Conservation (phyloP, 2,888 invertebrate genomes). For the Trilocha varians region DNA sequence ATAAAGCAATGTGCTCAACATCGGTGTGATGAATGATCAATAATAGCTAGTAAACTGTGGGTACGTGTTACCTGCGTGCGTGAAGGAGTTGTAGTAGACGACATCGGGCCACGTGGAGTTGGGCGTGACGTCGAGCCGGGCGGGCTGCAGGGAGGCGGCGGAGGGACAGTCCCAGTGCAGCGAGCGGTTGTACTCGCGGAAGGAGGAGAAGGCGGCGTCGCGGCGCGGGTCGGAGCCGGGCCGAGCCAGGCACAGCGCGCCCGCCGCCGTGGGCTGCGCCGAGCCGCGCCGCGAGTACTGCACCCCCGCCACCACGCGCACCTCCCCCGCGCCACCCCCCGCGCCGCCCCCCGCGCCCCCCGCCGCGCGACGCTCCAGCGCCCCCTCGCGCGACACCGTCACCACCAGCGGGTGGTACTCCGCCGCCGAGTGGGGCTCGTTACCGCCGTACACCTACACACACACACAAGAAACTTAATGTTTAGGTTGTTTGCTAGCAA, state of each 20-base stretch:
- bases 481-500: no score
- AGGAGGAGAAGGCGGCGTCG: conserved; percentile 84
- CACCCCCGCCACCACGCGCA: conserved; percentile 85
- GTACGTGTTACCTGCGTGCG: conserved; percentile 85
- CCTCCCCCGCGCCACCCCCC: conserved; percentile 50
- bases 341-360: conserved; percentile 89
- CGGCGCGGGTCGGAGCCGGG: conserved; percentile 84
- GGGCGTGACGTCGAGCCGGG: conserved; percentile 84
- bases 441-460: conserved; percentile 81
- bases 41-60: neutral
- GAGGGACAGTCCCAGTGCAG: conserved; percentile 80
- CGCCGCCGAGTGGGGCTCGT: conserved; percentile 88
- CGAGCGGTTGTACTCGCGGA: conserved; percentile 88
- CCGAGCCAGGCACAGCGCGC: conserved; percentile 83
- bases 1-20: no score
- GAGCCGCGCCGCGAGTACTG: conserved; percentile 40
- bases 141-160: conserved; percentile 83
- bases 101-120: conserved; percentile 92
- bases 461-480: no score
- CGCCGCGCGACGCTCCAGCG: conserved; percentile 85
- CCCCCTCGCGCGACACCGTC: conserved; percentile 87
- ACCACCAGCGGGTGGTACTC: conserved; percentile 93
- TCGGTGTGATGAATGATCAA: neutral
- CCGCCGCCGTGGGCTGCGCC: conserved; percentile 75
- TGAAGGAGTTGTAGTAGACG: conserved; percentile 95